Evolutionary conservation across 2,888 invertebrate species (phyloP), one percentile per base, ranked within the genome.

Genomic region (Sisyra nigra): DNA sequence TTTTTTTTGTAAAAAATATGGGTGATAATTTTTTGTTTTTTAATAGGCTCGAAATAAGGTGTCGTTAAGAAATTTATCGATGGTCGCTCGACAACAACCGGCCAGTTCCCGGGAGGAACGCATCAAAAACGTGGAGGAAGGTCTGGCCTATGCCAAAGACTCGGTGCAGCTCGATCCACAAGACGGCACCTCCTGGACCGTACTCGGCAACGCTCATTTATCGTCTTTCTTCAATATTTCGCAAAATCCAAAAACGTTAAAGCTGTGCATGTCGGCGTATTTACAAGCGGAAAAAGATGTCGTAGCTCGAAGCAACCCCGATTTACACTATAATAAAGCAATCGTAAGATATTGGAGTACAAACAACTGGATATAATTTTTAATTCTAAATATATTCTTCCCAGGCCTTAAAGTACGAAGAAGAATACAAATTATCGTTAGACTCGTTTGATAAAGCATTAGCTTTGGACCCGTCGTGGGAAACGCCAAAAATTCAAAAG

Each of bases 181-280:
- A 41, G 88, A 89, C 63, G 87, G 88, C 1, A 65, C 74, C 6
- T 88, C 88, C 0, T 91, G 91, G 89, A 70, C 76, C 41, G 74
- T 87, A 42, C 65, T 89, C 40, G 91, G 86, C 18, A 91, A 88
- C 64, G 85, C 89, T 0, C 83, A 87, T 57, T 61, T 89, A 46
- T 80, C 83, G 42, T 74, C 77, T 43, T 89, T 81, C 60, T 89
- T 89, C 58, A 72, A 72, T 35, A 68, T 78, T 29, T 69, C 74
- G 2, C 86, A 87, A 56, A 77, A 80, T 53, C 79, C 82, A 0
- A 69, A 71, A 18, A 73, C 72, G 0, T 58, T 89, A 46, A 80
- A 79, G 52, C 69, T 75, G 47, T 80, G 81, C 48, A 72, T 87
- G 67, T 76, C 80, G 51, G 86, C 89, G 1, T 91, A 89, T 56